These are phyloP conservation scores for Nipponacmea schrenckii DNA, from an alignment of 2,888 invertebrate genomes.

Conservation along the genomic window DNA sequence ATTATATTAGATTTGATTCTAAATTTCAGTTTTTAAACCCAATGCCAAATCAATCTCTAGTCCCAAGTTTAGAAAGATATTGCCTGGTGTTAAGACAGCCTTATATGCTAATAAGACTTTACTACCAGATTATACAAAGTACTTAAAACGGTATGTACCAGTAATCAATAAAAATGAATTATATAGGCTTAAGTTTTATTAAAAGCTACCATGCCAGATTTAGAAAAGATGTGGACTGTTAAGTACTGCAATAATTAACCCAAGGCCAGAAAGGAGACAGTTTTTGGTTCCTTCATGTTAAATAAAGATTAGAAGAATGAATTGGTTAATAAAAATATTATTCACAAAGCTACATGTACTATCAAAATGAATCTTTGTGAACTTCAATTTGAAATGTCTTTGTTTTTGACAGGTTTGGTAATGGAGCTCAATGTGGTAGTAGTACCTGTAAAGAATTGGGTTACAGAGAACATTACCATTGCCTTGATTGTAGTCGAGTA, in stretches of 20 bases:
- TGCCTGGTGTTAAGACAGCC: conserved; percentile 9
- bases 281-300: neutral
- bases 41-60: neutral
- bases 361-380: neutral
- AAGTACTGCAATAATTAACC: neutral
- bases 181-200: neutral
- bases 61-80: neutral
- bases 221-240: neutral
- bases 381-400: too few species aligned
- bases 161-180: neutral
- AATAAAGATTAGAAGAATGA: too few species aligned
- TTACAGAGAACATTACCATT: conserved; percentile 95
- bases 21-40: neutral
- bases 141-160: conserved; percentile 81
- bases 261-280: neutral
- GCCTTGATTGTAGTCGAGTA: conserved; percentile 77
- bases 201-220: too few species aligned
- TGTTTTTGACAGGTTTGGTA: conserved; percentile 72
- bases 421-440: conserved; percentile 84
- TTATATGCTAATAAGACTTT: conserved; percentile 29
- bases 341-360: too few species aligned
- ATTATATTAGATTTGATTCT: neutral
- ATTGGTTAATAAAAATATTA: too few species aligned
- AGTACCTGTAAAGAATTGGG: conserved; percentile 88
- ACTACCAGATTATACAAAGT: conserved; percentile 84